Conservation (phyloP, 2,888 invertebrate species). For the Piscicola geometra region DNA sequence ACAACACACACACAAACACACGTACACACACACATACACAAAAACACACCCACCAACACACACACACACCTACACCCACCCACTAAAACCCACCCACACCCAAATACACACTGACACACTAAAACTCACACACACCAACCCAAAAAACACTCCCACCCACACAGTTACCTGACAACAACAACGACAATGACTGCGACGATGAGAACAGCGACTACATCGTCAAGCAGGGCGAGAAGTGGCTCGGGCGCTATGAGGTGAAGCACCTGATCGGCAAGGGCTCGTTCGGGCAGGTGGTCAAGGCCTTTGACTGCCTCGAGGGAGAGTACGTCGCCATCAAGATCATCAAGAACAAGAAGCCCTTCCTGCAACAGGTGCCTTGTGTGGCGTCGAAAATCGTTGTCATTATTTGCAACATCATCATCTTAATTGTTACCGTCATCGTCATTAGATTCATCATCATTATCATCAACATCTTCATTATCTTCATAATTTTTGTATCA, state of each 20-base stretch:
- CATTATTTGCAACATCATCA: not conserved
- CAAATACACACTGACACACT: not conserved
- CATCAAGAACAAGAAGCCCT: slow-evolving; percentile 99
- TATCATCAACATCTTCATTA: not conserved
- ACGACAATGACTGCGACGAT: slow-evolving; percentile 68
- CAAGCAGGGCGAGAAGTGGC: slow-evolving; percentile 96
- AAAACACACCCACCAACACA: no score
- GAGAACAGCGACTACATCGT: slow-evolving; percentile 99
- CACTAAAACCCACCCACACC: not conserved
- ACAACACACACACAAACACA: no score
- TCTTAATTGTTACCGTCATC: not conserved
- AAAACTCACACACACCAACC: slow-evolving; percentile 47
- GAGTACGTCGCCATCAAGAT: slow-evolving; percentile 99
- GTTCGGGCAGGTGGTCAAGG: slow-evolving; percentile 93
- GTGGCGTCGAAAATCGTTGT: not conserved
- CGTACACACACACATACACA: no score
- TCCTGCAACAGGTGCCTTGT: slow-evolving; percentile 62
- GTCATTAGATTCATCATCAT: not conserved
- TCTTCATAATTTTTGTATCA: not conserved
- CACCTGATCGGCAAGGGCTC: slow-evolving; percentile 93
- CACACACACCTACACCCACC: not conserved
- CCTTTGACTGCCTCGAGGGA: slow-evolving; percentile 94
- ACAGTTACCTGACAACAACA: no score
- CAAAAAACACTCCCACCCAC: no score
- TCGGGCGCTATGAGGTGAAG: slow-evolving; percentile 98